These are phyloP conservation scores for Hemaris fuciformis DNA, from an alignment of 2,888 invertebrate genomes.

Conservation along the genomic window DNA sequence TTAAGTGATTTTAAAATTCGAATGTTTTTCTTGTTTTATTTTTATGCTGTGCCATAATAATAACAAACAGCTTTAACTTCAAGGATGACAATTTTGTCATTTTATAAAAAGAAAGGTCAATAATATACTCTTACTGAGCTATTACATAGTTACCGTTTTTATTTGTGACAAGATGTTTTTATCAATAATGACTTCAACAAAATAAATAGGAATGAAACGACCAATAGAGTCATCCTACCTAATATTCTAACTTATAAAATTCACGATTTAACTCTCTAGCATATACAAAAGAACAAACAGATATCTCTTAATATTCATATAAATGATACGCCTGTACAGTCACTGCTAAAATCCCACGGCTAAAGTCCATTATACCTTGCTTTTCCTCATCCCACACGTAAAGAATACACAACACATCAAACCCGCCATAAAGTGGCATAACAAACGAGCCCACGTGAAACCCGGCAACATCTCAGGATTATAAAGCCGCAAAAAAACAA, in stretches of 20 bases:
- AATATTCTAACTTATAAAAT: too few species aligned
- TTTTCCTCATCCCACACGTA: background rate
- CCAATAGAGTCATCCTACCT: too few species aligned
- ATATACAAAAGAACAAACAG: background rate
- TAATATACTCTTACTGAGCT: too few species aligned
- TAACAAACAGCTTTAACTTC: background rate
- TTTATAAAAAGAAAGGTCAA: too few species aligned
- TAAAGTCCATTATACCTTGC: background rate
- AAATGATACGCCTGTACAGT: background rate
- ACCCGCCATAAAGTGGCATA: slow-evolving; percentile 9
- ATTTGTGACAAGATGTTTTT: too few species aligned
- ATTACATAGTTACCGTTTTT: too few species aligned
- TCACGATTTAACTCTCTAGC: too few species aligned
- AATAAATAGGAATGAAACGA: too few species aligned
- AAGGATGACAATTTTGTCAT: too few species aligned
- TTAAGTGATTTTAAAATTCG: background rate
- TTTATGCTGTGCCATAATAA: background rate
- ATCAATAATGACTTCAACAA: too few species aligned
- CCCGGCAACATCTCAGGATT: slow-evolving; percentile 9
- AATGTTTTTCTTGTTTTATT: background rate
- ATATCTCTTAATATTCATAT: background rate
- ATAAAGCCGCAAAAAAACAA: slow-evolving; percentile 13
- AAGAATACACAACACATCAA: background rate
- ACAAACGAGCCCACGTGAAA: slow-evolving; percentile 10
- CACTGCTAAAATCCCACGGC: background rate